These are phyloP conservation scores for Trichomycterus rosablanca DNA, from an alignment of 2,113 vertebrate species.

Conservation along the genomic window DNA sequence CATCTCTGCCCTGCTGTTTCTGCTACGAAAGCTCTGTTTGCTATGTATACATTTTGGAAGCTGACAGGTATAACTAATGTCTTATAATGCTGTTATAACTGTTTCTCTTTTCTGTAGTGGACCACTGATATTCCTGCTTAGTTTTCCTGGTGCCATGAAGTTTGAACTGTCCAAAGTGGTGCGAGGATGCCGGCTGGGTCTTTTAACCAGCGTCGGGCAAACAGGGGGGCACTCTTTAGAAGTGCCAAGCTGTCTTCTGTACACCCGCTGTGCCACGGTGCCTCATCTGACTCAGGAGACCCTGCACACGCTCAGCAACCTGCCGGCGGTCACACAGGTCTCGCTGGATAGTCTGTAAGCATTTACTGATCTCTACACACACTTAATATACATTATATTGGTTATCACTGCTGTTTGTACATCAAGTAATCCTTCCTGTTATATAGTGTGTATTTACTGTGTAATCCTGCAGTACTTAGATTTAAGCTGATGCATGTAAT, in stretches of 20 bases:
- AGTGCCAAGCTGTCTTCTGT: constrained; percentile 84
- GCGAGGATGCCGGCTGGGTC: constrained; percentile 75
- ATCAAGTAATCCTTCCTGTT: no score
- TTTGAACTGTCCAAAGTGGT: constrained; percentile 70
- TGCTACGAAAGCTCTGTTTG: no score
- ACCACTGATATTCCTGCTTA: not conserved
- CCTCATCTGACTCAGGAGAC: constrained; percentile 87
- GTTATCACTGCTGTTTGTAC: no score
- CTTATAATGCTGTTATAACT: no score
- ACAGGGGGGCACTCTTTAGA: constrained; percentile 64
- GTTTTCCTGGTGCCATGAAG: constrained; percentile 63
- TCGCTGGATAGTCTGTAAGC: constrained; percentile 77
- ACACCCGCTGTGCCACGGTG: constrained; percentile 79
- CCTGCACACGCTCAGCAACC: constrained; percentile 63
- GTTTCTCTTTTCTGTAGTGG: not conserved
- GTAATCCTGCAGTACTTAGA: no score
- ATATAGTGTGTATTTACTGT: no score
- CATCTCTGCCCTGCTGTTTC: no score
- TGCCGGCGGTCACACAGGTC: constrained; percentile 80
- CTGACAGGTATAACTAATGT: no score
- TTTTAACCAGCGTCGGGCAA: constrained; percentile 70
- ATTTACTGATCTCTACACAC: not conserved
- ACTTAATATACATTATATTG: no score
- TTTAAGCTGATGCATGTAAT: no score
- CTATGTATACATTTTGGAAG: no score